These are phyloP conservation scores for Eupithecia exiguata DNA, from an alignment of 2,888 invertebrate genomes.

Conservation along the genomic window DNA sequence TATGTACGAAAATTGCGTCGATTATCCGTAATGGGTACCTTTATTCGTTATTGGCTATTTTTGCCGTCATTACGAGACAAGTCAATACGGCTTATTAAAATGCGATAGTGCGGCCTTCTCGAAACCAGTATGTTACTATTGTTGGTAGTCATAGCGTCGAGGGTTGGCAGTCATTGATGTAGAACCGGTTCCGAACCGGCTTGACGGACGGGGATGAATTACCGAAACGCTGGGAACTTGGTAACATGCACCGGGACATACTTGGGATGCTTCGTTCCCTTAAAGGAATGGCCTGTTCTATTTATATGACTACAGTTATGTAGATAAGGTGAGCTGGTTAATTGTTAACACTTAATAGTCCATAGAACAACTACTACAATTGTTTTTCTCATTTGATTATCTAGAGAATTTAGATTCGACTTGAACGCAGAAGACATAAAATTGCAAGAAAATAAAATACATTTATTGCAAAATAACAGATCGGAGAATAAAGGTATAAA, in stretches of 20 bases:
- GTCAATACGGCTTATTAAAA: slow-evolving; percentile 34
- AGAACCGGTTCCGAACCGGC: slow-evolving; percentile 80
- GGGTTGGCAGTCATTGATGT: slow-evolving; percentile 80
- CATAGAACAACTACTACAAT: neutral
- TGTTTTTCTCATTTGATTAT: neutral
- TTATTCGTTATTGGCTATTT: slow-evolving; percentile 34
- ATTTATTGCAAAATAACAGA: slow-evolving; percentile 10
- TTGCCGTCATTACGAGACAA: slow-evolving; percentile 33
- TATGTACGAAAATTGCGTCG: slow-evolving; percentile 56
- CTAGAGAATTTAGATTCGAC: neutral
- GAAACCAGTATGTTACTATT: slow-evolving; percentile 28
- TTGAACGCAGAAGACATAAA: neutral
- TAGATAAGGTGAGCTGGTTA: slow-evolving; percentile 9
- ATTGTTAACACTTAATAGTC: neutral
- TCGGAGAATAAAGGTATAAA: slow-evolving; percentile 12
- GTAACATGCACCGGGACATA: slow-evolving; percentile 49
- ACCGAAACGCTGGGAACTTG: slow-evolving; percentile 66
- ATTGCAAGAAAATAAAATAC: neutral
- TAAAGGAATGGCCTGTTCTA: slow-evolving; percentile 30
- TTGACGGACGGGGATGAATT: slow-evolving; percentile 79
- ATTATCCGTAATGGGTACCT: slow-evolving; percentile 51
- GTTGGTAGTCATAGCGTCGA: slow-evolving; percentile 39
- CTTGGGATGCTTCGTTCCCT: slow-evolving; percentile 41
- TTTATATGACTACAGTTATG: slow-evolving; percentile 27
- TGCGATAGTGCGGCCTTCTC: slow-evolving; percentile 24